Conservation (phyloP, 2,888 invertebrate genomes). For the Platycnemis pennipes region DNA sequence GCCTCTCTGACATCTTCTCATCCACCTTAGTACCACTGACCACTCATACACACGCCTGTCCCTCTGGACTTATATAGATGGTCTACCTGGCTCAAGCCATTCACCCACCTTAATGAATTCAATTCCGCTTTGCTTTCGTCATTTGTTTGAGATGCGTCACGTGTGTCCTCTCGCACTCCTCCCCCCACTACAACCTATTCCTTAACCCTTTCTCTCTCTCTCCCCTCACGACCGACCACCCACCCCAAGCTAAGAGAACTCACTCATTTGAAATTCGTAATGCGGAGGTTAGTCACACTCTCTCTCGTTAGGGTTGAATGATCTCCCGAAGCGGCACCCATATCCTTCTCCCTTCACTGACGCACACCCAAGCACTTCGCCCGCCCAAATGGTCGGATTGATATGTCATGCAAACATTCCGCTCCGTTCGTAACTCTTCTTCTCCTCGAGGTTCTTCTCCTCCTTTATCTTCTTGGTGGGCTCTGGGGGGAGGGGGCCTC, state of each 20-base stretch:
- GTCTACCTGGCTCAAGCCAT: no score
- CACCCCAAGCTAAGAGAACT: background rate
- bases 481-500: no score
- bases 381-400: no score
- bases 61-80: no score
- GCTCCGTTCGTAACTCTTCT: background rate
- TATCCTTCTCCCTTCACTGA: no score
- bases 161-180: background rate
- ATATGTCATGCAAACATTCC: slow-evolving; percentile 1
- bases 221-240: background rate
- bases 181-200: background rate
- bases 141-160: background rate
- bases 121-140: background rate
- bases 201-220: background rate
- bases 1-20: no score
- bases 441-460: background rate
- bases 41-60: no score
- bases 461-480: no score
- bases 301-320: background rate
- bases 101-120: background rate
- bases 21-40: no score
- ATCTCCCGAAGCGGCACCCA: background rate
- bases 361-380: background rate
- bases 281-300: background rate
- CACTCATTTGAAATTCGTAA: background rate